A percentile compares a stretch with the other conserved stretches of the same genome.
Evolutionary conservation across 2,797 vertebrate genomes (phyloP).

Genomic region (Falco biarmicus): DNA sequence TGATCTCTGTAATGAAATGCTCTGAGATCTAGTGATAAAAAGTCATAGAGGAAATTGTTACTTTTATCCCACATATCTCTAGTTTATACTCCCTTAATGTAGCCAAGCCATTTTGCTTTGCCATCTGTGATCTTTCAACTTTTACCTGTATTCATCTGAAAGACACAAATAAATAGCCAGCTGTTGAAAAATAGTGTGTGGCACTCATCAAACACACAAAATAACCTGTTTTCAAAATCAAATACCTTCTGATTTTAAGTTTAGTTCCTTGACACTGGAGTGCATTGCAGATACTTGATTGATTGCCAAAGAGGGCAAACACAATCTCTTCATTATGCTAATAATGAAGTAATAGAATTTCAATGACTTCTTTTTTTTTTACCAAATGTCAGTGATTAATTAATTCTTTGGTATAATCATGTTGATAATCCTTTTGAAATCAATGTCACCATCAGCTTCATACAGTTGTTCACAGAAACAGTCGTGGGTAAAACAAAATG

Average conservation of each 20-base stretch:
- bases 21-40: not conserved
- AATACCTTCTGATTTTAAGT: not conserved
- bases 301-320: constrained; percentile 54
- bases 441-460: not conserved
- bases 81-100: not conserved
- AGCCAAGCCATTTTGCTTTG: not conserved
- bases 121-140: not conserved
- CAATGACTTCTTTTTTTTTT: constrained; percentile 32
- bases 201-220: not conserved
- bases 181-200: not conserved
- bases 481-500: not conserved
- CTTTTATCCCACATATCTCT: not conserved
- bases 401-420: constrained; percentile 35
- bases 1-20: not conserved
- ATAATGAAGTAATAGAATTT: constrained; percentile 60
- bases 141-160: not conserved
- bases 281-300: constrained; percentile 27
- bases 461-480: not conserved
- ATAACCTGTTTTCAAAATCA: constrained; percentile 2
- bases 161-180: not conserved
- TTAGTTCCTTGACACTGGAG: constrained; percentile 15
- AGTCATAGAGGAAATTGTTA: not conserved
- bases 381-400: constrained; percentile 58
- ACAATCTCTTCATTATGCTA: constrained; percentile 60
- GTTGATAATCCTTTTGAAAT: constrained; percentile 52